Evolutionary conservation across 2,113 vertebrate genomes (phyloP), one percentile per base, ranked within the genome.

Genomic region (Conger conger): DNA sequence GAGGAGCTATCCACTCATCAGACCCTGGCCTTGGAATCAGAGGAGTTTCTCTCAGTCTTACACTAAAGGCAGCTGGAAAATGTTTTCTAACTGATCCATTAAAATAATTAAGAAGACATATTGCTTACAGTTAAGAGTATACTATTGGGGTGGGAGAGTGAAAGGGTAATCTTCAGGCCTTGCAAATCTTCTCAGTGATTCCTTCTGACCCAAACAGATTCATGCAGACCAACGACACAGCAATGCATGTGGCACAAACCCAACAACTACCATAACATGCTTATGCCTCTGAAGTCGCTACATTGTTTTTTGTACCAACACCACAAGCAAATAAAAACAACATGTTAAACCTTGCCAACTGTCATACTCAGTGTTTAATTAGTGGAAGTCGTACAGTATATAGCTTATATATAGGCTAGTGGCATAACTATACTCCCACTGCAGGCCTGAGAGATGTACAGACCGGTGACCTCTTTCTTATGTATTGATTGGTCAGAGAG

Each of bases 381-480:
- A 20, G 57, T 60, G 18, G 57, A 27, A 60, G 57, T 18, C 13
- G 33, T 81, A 35, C 45, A 57, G 35, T 27, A 23, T 81, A 63
- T 27, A 63, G 6, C n/a, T n/a, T 27, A 63, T 2, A 57, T 20
- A 16, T 53, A 81, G 42, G n/a, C 45, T 42, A 6, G 45, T 50
- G 5, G 7, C 15, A 13, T 42, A 9, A 33, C 33, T 54, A 3
- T 80, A 13, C 33, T 18, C 33, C 80, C 33, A 50, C 5, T 35
- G 54, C n/a, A 79, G 82, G 81, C 85, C 79, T 60, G 54, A 33
- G 54, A 88, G 76, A 73, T 13, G 78, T 79, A 76, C 82, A 85
- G 81, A 87, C 83, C n/a, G 77, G 36, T 84, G 83, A 84, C 82
- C 82, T 87, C 76, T 79, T 36, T 50, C 79, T 76, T 85, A 79